Percentiles rank a stretch among this genome's conserved stretches.
Conservation (phyloP, 2,113 vertebrate genomes). For the Oostethus manadensis region DNA sequence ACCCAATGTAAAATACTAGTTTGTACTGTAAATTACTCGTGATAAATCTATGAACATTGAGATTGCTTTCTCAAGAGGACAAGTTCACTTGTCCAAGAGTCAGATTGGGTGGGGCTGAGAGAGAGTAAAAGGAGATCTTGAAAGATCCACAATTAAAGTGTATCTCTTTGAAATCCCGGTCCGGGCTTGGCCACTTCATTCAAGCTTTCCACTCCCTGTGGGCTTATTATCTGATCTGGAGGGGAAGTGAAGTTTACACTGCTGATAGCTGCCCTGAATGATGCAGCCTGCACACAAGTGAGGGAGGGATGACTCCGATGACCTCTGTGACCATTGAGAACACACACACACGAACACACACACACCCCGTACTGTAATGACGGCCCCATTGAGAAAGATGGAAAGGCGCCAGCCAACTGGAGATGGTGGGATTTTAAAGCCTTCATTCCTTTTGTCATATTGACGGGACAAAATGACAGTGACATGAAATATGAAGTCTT, state of each 20-base stretch:
- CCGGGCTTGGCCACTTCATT: slow-evolving; percentile 62
- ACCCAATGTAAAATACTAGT: background rate
- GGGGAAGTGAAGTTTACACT: slow-evolving; percentile 73
- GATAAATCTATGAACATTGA: slow-evolving; percentile 2
- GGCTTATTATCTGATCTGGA: slow-evolving; percentile 61
- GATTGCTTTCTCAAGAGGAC: slow-evolving; percentile 17
- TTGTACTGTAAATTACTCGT: background rate
- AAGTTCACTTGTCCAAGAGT: slow-evolving; percentile 22
- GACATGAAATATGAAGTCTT: slow-evolving; percentile 9
- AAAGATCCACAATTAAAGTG: slow-evolving; percentile 48
- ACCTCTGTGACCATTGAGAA: slow-evolving; percentile 57
- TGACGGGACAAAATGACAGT: slow-evolving; percentile 13
- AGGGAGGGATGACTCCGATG: slow-evolving; percentile 51
- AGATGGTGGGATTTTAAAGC: slow-evolving; percentile 12
- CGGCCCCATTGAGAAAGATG: slow-evolving; percentile 45
- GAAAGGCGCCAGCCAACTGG: slow-evolving; percentile 17
- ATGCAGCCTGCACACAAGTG: slow-evolving; percentile 48
- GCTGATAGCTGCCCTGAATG: slow-evolving; percentile 55
- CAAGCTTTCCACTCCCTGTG: slow-evolving; percentile 63
- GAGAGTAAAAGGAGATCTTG: slow-evolving; percentile 32
- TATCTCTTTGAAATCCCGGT: slow-evolving; percentile 60
- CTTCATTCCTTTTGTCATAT: background rate
- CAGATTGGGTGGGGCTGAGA: slow-evolving; percentile 24
- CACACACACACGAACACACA: slow-evolving; percentile 35
- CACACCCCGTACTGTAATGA: slow-evolving; percentile 25